Percentiles rank a stretch among this genome's conserved stretches.
Conservation (phyloP, 2,797 vertebrate species). For the Linurgus olivaceus region DNA sequence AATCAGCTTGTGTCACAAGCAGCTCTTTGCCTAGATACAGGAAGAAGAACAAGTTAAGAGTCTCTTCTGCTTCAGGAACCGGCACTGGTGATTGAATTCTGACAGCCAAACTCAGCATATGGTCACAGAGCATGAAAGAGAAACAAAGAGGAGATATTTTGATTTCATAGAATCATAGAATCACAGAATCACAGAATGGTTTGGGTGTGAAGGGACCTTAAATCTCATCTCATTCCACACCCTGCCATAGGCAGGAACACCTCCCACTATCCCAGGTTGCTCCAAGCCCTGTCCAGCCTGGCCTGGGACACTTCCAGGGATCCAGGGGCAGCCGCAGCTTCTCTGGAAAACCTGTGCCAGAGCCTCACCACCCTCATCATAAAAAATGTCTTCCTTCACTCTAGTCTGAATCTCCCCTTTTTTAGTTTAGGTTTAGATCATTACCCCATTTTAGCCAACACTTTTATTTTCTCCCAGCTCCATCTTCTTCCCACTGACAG, state of each 20-base stretch:
- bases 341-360: rapidly evolving
- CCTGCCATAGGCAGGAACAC: not conserved
- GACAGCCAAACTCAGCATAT: not conserved
- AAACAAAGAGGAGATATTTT: not conserved
- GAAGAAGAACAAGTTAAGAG: not conserved
- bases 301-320: not conserved
- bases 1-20: not conserved
- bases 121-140: not conserved
- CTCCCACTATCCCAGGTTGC: rapidly evolving
- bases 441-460: not conserved
- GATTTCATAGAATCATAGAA: not conserved
- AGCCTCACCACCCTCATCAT: rapidly evolving
- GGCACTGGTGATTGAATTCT: not conserved
- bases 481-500: not conserved
- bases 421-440: not conserved
- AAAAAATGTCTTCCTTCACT: not conserved
- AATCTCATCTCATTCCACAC: rapidly evolving
- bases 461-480: not conserved
- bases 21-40: not conserved
- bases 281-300: rapidly evolving
- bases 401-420: not conserved
- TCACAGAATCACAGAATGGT: not conserved
- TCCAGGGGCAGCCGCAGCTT: not conserved
- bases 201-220: not conserved
- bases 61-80: not conserved